These are phyloP conservation scores for Sanderia malayensis DNA, from an alignment of 30 jellyfish, hydroid and myxozoan species.

Conservation along the genomic window DNA sequence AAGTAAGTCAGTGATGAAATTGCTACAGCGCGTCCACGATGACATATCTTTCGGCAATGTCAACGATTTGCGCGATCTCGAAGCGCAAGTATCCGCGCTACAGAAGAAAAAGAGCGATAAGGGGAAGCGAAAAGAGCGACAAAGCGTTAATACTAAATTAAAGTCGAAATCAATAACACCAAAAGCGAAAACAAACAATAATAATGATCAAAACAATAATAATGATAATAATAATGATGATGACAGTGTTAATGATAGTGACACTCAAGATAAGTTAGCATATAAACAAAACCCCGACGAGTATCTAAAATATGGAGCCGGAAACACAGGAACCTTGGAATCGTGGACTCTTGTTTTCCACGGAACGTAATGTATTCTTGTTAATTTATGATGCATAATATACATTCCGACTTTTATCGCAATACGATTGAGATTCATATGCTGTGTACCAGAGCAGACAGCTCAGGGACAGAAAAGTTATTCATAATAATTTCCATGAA, in stretches of 20 bases:
- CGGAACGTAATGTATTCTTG: slow-evolving; percentile 79
- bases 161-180: slow-evolving; percentile 68
- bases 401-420: no score
- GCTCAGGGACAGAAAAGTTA: no score
- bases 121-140: neutral
- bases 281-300: slow-evolving; percentile 77
- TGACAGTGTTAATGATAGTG: slow-evolving; percentile 17
- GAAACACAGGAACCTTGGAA: slow-evolving; percentile 80
- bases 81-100: slow-evolving; percentile 65
- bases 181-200: slow-evolving; percentile 23
- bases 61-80: slow-evolving; percentile 79
- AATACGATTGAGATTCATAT: no score
- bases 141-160: slow-evolving; percentile 9
- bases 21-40: slow-evolving; percentile 89
- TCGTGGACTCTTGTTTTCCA: slow-evolving; percentile 90
- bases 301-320: slow-evolving; percentile 85
- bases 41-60: slow-evolving; percentile 86
- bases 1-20: slow-evolving; percentile 79
- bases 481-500: no score
- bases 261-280: slow-evolving; percentile 54
- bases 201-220: no score
- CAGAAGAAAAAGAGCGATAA: slow-evolving; percentile 31
- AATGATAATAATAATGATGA: slow-evolving; percentile 7
- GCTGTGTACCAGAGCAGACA: no score
- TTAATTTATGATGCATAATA: no score